Evolutionary conservation across 92 coral and sea anemone species (phyloP).

Genomic region (Zoanthus sansibaricus): DNA sequence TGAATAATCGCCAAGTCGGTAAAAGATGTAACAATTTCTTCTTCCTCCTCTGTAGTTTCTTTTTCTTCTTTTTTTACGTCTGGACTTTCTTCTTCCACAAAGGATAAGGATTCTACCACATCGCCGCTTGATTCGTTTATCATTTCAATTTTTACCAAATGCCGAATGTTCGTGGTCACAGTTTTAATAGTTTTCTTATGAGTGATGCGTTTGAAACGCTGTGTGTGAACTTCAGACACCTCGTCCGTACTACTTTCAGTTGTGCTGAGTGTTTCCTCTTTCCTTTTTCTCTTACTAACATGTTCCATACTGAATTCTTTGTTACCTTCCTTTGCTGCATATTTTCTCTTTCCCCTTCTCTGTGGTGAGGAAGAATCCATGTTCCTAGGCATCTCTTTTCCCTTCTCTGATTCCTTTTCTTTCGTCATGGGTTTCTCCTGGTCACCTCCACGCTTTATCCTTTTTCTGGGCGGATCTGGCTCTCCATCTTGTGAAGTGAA

Average conservation of each 20-base stretch:
- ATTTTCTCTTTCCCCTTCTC: constrained; percentile 3
- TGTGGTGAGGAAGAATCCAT: neutral
- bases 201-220: constrained; percentile 60
- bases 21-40: constrained; percentile 32
- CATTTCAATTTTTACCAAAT: constrained; percentile 58
- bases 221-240: constrained; percentile 30
- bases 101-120: constrained; percentile 51
- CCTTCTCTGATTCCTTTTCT: neutral
- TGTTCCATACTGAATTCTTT: neutral
- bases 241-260: constrained; percentile 15
- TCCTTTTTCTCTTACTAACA: constrained; percentile 14
- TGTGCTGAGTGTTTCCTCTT: neutral
- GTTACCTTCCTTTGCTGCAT: neutral
- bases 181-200: constrained; percentile 63
- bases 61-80: constrained; percentile 50
- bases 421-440: neutral
- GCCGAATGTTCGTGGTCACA: constrained; percentile 66
- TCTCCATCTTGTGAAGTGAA: constrained; percentile 74
- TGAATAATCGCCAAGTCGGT: neutral
- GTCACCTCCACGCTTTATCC: constrained; percentile 36
- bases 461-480: constrained; percentile 57
- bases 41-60: constrained; percentile 46
- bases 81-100: constrained; percentile 64
- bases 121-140: constrained; percentile 60
- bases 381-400: neutral